Evolutionary conservation across 2,888 invertebrate species (phyloP), one percentile per base, ranked within the genome.

Genomic region (Allophyes oxyacanthae): DNA sequence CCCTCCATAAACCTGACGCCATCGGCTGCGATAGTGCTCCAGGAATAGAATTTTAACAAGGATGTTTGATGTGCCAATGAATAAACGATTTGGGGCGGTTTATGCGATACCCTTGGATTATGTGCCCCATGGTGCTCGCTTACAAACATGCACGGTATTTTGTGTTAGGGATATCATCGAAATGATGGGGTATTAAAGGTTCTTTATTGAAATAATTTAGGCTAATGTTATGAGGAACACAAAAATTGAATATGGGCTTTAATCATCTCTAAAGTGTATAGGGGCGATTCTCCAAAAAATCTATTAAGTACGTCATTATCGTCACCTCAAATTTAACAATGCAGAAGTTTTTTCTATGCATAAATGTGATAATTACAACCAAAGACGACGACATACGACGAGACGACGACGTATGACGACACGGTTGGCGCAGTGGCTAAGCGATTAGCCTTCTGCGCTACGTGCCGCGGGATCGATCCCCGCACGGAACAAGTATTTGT

Each of bases 11-110:
- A 28, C 28, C 28, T 28, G 6, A 28, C 1, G 28, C 28, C 28
- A 45, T 1, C 7, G 14, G 26, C 28, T 7, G 11, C 13, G 42
- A 43, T 56, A 50, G 49, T 50, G 50, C 20, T n/a, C 37, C 70
- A 82, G 82, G 80, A 85, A 86, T 85, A 84, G 86, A 89, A 88
- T 87, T 84, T 88, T 84, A 89, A 87, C 85, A 83, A 86, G 88
- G 83, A 78, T 77, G 80, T 79, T 81, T 88, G 85, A 90, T 88
- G 85, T 83, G 83, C 85, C 88, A 83, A 89, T 91, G 90, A 90
- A 90, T 90, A 89, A 88, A 87, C 89, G 87, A 89, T 90, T 82
- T 80, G 77, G 84, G 83, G 75, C 85, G 82, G 82, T 90, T 90
- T 88, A 89, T 84, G 86, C 44, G 62, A 56, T 64, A 84, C 81